phyloP scores from a whole-genome alignment of 2,797 vertebrate species.

The Heliangelus exortis region DNA sequence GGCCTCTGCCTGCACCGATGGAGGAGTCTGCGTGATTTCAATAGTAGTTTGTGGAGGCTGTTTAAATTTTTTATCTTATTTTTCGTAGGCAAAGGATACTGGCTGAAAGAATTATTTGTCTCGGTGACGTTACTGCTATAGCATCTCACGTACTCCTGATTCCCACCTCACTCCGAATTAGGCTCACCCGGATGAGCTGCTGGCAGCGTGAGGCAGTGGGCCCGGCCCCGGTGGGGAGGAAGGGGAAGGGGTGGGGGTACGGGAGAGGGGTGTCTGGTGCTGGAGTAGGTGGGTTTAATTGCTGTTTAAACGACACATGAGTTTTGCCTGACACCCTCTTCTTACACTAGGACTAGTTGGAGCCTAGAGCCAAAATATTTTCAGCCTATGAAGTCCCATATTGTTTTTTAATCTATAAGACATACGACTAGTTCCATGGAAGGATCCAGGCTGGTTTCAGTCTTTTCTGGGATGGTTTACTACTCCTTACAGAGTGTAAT shows the following conservation, averaged over 20 bases:
- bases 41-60: rapidly evolving
- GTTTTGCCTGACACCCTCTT: too few species aligned
- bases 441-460: rapidly evolving
- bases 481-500: rapidly evolving
- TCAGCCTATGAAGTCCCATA: neutral
- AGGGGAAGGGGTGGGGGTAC: too few species aligned
- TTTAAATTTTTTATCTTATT: neutral
- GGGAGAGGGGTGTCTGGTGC: too few species aligned
- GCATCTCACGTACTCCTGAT: rapidly evolving
- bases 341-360: rapidly evolving
- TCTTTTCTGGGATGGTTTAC: neutral
- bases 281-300: too few species aligned
- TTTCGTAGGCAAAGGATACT: too few species aligned
- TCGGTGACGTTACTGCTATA: neutral
- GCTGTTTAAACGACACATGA: too few species aligned
- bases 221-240: too few species aligned
- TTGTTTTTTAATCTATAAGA: rapidly evolving
- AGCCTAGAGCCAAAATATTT: neutral
- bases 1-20: neutral
- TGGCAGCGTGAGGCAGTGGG: too few species aligned
- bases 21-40: rapidly evolving
- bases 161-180: too few species aligned
- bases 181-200: too few species aligned
- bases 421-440: rapidly evolving
- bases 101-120: too few species aligned